phyloP scores from a whole-genome alignment of 2,797 vertebrate species.

The Columba guinea region DNA sequence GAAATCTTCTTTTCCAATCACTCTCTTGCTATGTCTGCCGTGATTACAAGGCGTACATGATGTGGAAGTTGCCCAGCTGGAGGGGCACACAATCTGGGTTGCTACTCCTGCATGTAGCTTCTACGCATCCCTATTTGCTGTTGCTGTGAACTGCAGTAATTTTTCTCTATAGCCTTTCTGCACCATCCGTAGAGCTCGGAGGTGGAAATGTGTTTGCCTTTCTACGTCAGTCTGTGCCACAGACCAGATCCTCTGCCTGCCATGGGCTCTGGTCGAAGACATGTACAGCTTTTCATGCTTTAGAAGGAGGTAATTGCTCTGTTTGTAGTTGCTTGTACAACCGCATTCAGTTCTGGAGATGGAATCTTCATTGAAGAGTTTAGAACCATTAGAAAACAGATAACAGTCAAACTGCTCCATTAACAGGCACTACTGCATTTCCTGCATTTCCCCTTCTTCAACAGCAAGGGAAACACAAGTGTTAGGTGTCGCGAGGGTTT shows the following conservation, averaged over 20 bases:
- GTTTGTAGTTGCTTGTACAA: neutral
- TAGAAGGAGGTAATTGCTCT: neutral
- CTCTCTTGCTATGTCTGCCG: accelerated
- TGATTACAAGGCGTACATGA: neutral
- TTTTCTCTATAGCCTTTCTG: neutral
- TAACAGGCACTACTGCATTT: neutral
- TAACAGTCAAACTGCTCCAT: neutral
- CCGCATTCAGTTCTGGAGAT: neutral
- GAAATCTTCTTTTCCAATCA: neutral
- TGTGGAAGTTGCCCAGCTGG: neutral
- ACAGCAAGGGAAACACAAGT: neutral
- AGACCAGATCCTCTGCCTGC: neutral
- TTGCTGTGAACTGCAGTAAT: neutral
- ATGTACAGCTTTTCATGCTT: neutral
- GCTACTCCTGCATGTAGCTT: neutral
- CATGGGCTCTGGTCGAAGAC: neutral
- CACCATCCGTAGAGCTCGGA: neutral
- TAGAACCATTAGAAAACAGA: neutral
- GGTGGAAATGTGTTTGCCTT: neutral
- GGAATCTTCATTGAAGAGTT: neutral
- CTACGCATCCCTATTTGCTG: neutral
- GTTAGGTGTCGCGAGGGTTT: neutral
- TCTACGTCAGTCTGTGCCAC: neutral
- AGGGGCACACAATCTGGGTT: neutral
- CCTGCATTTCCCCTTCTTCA: neutral